A percentile compares a stretch with the other conserved stretches of the same genome.
Evolutionary conservation across 23 tunicate genomes (phyloP).

Genomic region (Styela plicata): DNA sequence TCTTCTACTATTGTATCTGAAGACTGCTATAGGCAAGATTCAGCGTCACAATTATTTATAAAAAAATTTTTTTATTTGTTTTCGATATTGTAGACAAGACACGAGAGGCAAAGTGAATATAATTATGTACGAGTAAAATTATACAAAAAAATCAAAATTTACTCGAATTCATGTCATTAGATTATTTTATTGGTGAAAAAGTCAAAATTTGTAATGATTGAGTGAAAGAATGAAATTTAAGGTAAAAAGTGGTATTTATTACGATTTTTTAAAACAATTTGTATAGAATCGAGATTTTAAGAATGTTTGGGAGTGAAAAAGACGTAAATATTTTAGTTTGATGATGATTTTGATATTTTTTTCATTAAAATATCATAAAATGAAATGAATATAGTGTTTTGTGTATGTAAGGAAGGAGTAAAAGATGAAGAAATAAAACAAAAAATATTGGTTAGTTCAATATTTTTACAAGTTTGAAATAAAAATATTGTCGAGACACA

Average conservation of each 20-base stretch:
- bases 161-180: not conserved
- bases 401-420: not conserved
- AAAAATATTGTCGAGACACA: not conserved
- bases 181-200: not conserved
- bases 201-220: not conserved
- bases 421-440: not conserved
- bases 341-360: not conserved
- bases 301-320: not conserved
- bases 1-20: constrained; percentile 11
- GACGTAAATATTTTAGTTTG: not conserved
- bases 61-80: too few relatives aligned
- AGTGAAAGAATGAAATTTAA: not conserved
- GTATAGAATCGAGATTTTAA: not conserved
- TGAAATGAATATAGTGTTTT: not conserved
- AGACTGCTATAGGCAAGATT: not conserved
- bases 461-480: too few relatives aligned
- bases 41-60: too few relatives aligned
- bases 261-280: not conserved
- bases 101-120: not conserved
- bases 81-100: not conserved
- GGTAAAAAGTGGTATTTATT: not conserved
- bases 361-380: not conserved
- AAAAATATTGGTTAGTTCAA: constrained; percentile 7
- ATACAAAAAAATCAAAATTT: too few relatives aligned
- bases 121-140: not conserved